Percentiles rank a stretch among this genome's conserved stretches.
phyloP scores from a whole-genome alignment of 1,140 invertebrate species.

The Holotrichia oblita region DNA sequence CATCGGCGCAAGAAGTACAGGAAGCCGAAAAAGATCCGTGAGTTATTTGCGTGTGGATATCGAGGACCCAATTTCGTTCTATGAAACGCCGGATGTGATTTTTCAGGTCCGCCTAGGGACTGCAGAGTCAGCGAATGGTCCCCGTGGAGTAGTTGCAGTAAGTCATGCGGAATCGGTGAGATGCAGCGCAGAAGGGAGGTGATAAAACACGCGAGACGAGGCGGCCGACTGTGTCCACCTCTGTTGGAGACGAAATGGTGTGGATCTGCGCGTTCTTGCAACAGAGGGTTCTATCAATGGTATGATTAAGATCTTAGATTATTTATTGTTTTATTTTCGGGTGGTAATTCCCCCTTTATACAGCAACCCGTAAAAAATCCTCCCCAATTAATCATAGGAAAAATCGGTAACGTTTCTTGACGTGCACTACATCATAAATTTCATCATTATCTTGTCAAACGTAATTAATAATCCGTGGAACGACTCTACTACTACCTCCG shows the following conservation, averaged over 20 bases:
- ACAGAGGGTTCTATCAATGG: slow-evolving; percentile 67
- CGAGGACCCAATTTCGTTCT: neutral
- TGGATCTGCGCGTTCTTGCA: slow-evolving; percentile 76
- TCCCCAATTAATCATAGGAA: slow-evolving; percentile 2
- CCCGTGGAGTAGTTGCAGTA: slow-evolving; percentile 85
- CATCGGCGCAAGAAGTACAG: slow-evolving; percentile 63
- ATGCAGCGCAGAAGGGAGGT: slow-evolving; percentile 80
- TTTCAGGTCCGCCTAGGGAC: slow-evolving; percentile 70
- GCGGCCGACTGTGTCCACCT: slow-evolving; percentile 81
- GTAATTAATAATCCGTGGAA: neutral
- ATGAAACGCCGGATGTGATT: neutral
- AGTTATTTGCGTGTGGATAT: slow-evolving; percentile 43
- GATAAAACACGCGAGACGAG: slow-evolving; percentile 76
- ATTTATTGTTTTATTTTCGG: too few species aligned
- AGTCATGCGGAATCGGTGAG: slow-evolving; percentile 88
- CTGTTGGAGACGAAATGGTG: slow-evolving; percentile 88
- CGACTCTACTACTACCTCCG: neutral
- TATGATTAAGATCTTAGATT: slow-evolving; percentile 45
- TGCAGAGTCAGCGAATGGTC: slow-evolving; percentile 90
- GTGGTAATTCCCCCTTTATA: too few species aligned
- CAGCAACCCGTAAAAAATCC: too few species aligned
- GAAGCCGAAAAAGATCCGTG: slow-evolving; percentile 59
- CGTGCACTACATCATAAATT: slow-evolving; percentile 21
- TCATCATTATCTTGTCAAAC: slow-evolving; percentile 29
- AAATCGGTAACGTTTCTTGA: neutral